These are phyloP conservation scores for Dicyrtoma fusca DNA, from an alignment of 2,888 invertebrate genomes.

Conservation along the genomic window DNA sequence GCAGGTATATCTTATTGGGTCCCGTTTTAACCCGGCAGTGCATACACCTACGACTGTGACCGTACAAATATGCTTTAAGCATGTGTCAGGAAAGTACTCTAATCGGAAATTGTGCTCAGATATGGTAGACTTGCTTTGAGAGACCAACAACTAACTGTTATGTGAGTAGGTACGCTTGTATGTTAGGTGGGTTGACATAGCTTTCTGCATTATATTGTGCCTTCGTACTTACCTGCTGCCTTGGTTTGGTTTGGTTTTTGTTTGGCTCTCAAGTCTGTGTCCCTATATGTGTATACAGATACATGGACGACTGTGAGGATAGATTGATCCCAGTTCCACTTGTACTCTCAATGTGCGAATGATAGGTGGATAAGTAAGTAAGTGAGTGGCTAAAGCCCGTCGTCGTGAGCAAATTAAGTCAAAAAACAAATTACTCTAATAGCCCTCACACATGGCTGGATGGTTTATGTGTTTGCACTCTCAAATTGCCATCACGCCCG, in stretches of 20 bases:
- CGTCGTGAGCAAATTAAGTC: constrained; percentile 38
- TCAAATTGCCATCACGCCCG: constrained; percentile 55
- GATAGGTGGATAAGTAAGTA: constrained; percentile 23
- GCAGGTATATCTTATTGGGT: too few relatives aligned
- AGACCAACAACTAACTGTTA: not conserved
- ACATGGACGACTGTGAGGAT: not conserved
- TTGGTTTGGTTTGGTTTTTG: too few relatives aligned
- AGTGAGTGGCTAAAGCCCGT: constrained; percentile 19
- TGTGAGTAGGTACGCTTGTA: not conserved
- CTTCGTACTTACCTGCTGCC: too few relatives aligned
- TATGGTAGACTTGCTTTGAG: constrained; percentile 19
- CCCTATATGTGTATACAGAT: too few relatives aligned
- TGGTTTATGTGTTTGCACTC: constrained; percentile 51
- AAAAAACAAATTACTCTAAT: constrained; percentile 53
- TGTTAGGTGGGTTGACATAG: not conserved
- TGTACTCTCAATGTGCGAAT: constrained; percentile 16
- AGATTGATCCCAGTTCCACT: not conserved
- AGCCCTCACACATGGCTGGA: constrained; percentile 40
- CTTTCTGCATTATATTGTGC: too few relatives aligned
- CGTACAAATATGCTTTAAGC: too few relatives aligned
- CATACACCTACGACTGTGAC: too few relatives aligned
- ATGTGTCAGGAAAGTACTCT: constrained; percentile 22
- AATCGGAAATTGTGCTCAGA: constrained; percentile 34
- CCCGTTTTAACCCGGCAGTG: too few relatives aligned
- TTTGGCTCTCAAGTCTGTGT: too few relatives aligned